Conservation (phyloP, 2,113 vertebrate genomes). For the Pungitius pungitius region DNA sequence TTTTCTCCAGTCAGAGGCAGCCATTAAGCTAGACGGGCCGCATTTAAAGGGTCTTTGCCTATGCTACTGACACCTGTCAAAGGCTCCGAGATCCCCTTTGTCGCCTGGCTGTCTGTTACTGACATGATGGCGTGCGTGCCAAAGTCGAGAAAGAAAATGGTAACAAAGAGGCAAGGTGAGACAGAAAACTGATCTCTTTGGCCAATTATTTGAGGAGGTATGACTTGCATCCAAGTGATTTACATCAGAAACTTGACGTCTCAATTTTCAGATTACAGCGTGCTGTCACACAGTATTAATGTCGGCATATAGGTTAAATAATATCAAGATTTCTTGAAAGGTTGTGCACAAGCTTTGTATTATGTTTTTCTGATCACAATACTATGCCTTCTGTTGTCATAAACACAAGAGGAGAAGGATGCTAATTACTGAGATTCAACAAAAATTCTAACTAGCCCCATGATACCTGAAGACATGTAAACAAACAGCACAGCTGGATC, state of each 20-base stretch:
- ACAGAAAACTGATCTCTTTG: constrained; percentile 14
- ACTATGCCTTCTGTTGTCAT: constrained; percentile 30
- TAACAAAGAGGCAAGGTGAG: constrained; percentile 29
- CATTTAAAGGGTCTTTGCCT: constrained; percentile 72
- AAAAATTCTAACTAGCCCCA: constrained; percentile 66
- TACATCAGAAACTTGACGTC: background rate
- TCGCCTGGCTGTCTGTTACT: constrained; percentile 48
- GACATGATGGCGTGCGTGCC: constrained; percentile 52
- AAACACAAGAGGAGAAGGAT: constrained; percentile 54
- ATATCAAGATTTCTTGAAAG: constrained; percentile 5
- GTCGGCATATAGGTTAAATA: background rate
- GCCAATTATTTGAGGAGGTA: background rate
- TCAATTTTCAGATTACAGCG: background rate
- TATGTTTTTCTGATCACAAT: background rate
- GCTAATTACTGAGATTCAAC: constrained; percentile 69
- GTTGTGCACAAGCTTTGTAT: background rate
- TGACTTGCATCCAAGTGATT: background rate
- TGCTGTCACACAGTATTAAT: background rate
- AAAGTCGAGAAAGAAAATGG: constrained; percentile 46
- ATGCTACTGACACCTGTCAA: constrained; percentile 70
- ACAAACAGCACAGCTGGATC: constrained; percentile 73
- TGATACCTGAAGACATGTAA: constrained; percentile 67
- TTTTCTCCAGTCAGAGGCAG: constrained; percentile 57
- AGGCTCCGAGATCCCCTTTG: constrained; percentile 59
- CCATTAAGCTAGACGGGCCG: constrained; percentile 65